Base-by-base conservation (phyloP, 2,888 invertebrate species). In the Mylabris sibirica region DNA sequence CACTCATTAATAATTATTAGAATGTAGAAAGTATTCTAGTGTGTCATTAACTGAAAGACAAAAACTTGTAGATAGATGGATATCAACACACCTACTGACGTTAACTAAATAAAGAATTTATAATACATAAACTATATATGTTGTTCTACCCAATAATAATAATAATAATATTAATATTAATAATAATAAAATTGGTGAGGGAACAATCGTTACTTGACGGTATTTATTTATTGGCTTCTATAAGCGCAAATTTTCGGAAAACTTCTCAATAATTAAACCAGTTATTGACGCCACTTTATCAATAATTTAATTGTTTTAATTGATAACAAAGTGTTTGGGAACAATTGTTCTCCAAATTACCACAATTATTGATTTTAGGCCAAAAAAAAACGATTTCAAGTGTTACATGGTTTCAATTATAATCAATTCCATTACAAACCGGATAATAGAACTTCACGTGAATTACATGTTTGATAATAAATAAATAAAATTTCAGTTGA, bases 1-100 rank as follows among this genome's bases (percentile, higher is more conserved):
- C 44, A 44, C 44, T 38, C 2, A 17, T 44, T 2, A 44, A 3
- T n/a, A 8, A n/a, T 49, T n/a, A n/a, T n/a, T 20, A 9, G 49
- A 49, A 49, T 49, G 20, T 53, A 12, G 24, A 53, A 53, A 53
- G 53, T 53, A 24, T 53, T 53, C 12, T 53, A 24, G 53, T 53
- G 53, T 53, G 53, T 53, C 53, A 53, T 2, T n/a, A 17, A 20
- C 2, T 20, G 20, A 20, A 53, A 11, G 22, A 24, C 30, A 30
- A 11, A 12, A 24, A 0, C 22, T 24, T 12, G 5, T 12, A 24
- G 4, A 12, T 12, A 8, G 22, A 53, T 24, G 22, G 24, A 53
- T 53, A 49, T 49, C 20, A 4, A 53, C 22, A 53, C 53, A 53
- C 53, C 53, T 53, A 53, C 24, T 53, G 53, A 53, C 24, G 24